phyloP scores from a whole-genome alignment of 2,888 invertebrate genomes.

The Agrenia bidenticulata region DNA sequence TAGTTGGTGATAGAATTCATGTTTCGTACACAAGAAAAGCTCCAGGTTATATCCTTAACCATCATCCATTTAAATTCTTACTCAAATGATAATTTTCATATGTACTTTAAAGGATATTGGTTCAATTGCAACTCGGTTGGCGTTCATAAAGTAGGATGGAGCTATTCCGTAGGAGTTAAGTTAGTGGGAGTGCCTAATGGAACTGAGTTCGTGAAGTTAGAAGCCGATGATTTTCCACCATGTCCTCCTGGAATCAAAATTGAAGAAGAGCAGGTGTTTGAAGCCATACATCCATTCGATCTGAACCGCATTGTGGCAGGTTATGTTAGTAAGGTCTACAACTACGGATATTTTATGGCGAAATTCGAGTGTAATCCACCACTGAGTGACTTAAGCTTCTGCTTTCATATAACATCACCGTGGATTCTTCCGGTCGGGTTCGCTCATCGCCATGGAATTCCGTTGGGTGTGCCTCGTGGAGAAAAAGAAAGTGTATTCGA shows the following conservation, averaged over 20 bases:
- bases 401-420: slow-evolving; percentile 38
- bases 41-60: no score
- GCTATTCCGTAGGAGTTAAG: slow-evolving; percentile 28
- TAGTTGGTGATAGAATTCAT: slow-evolving; percentile 36
- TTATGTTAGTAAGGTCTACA: slow-evolving; percentile 16
- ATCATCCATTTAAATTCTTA: neutral
- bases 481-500: slow-evolving; percentile 16
- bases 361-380: slow-evolving; percentile 6
- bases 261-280: slow-evolving; percentile 29
- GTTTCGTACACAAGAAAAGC: slow-evolving; percentile 25
- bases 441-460: slow-evolving; percentile 26
- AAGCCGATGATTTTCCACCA: slow-evolving; percentile 2
- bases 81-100: neutral
- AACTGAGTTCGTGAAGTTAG: neutral
- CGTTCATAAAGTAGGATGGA: slow-evolving; percentile 41
- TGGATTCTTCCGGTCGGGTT: slow-evolving; percentile 40
- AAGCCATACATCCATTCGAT: slow-evolving; percentile 34
- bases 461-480: slow-evolving; percentile 19
- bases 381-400: neutral
- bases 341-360: slow-evolving; percentile 33
- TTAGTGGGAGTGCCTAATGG: slow-evolving; percentile 19
- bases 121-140: slow-evolving; percentile 29
- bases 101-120: slow-evolving; percentile 28
- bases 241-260: slow-evolving; percentile 17
- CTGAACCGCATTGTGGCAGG: slow-evolving; percentile 25